Conservation (phyloP, 2,888 invertebrate genomes). For the Hirtodrosophila duncani region DNA sequence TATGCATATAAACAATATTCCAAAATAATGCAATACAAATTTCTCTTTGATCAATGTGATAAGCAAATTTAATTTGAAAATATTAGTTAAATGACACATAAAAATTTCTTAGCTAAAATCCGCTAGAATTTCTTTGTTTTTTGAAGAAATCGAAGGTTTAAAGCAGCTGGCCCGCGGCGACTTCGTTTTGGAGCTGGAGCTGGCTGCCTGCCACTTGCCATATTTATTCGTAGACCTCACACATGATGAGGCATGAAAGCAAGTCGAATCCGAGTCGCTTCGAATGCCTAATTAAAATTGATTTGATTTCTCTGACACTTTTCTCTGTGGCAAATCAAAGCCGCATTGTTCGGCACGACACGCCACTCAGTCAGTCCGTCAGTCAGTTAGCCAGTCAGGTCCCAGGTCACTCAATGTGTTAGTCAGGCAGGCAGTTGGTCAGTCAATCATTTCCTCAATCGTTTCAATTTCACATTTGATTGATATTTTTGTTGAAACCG, state of each 20-base stretch:
- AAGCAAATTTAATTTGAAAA: too few species aligned
- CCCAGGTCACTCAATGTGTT: conserved; percentile 25
- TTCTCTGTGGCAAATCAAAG: conserved; percentile 58
- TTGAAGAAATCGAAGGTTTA: neutral
- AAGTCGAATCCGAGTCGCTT: conserved; percentile 23
- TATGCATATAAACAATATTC: too few species aligned
- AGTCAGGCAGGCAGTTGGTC: conserved; percentile 27
- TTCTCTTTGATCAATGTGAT: too few species aligned
- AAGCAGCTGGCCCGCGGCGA: conserved; percentile 43
- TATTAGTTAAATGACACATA: too few species aligned
- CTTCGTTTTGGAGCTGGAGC: conserved; percentile 68
- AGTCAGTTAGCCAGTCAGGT: conserved; percentile 5
- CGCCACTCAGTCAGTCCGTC: conserved; percentile 17
- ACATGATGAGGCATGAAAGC: conserved; percentile 32
- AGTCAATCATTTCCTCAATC: conserved; percentile 55
- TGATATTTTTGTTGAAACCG: conserved; percentile 73
- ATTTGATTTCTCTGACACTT: conserved; percentile 73
- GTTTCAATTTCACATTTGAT: conserved; percentile 73
- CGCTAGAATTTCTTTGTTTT: too few species aligned
- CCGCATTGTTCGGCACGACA: conserved; percentile 66
- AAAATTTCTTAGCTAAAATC: too few species aligned
- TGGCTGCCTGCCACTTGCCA: conserved; percentile 66
- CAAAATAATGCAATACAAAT: too few species aligned
- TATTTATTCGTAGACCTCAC: conserved; percentile 50
- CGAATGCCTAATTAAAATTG: conserved; percentile 69